These are phyloP conservation scores for Ptiloglossa arizonensis DNA, from an alignment of 1,140 invertebrate genomes.

Conservation along the genomic window DNA sequence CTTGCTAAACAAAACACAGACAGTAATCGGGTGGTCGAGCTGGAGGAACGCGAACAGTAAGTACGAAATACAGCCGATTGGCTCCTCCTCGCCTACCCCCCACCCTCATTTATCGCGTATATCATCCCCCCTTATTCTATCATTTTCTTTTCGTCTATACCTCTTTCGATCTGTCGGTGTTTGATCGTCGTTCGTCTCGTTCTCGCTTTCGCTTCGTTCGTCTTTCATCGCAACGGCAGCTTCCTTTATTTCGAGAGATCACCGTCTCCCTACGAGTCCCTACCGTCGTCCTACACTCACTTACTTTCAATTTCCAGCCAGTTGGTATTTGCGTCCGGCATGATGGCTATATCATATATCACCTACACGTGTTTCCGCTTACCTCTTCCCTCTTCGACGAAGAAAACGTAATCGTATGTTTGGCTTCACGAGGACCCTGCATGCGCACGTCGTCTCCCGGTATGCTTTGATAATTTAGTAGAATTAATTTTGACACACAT, in stretches of 20 bases:
- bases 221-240: no score
- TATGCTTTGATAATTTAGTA: slow-evolving; percentile 9
- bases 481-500: slow-evolving; percentile 12
- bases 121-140: not conserved
- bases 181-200: no score
- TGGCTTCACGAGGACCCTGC: slow-evolving; percentile 21
- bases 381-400: no score
- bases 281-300: no score
- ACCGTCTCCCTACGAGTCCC: no score
- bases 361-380: slow-evolving; percentile 25
- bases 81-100: slow-evolving; percentile 50
- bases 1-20: slow-evolving; percentile 84
- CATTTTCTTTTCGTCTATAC: not conserved
- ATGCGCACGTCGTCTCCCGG: not conserved
- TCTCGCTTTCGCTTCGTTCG: no score
- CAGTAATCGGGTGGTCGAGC: slow-evolving; percentile 88
- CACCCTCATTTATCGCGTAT: slow-evolving; percentile 14
- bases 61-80: slow-evolving; percentile 78
- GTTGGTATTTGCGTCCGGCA: not conserved
- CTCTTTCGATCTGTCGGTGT: no score
- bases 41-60: slow-evolving; percentile 93
- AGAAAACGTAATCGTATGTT: slow-evolving; percentile 23
- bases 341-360: slow-evolving; percentile 8
- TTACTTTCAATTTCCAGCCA: not conserved
- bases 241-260: no score